Base-by-base conservation (phyloP, 2,888 invertebrate species). In the Tetrapedia diversipes region DNA sequence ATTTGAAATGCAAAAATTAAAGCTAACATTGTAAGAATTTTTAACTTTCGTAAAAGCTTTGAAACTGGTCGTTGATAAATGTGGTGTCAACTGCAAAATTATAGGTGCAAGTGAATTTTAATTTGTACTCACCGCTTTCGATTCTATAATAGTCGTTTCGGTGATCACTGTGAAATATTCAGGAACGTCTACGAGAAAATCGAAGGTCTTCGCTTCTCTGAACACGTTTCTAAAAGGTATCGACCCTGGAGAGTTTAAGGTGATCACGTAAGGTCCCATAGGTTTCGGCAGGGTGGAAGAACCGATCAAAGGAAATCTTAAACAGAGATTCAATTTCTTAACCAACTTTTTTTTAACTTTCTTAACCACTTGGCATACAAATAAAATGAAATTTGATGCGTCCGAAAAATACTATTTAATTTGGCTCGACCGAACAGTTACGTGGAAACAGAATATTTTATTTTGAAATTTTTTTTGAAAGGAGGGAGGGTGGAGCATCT, bases 161-260 rank as follows among this genome's bases (percentile, higher is more conserved):
- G 57, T 56, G n/a, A 64, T 56, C 0, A 82, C 27, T 0, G 45
- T 29, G 54, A 90, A 89, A 16, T 16, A 59, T 14, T 79, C 37
- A 1, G 88, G 59, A 29, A 67, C 49, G 11, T 89, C 86, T 4
- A 86, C 51, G 11, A 79, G 47, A n/a, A 86, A 82, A 16, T 84
- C 64, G 22, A 89, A 90, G 2, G 72, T 81, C 51, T 84, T 87
- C 1, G 37, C 43, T 43, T 82, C 79, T 27, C 69, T 56, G 34
- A 87, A 90, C 7, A 89, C 66, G 66, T 90, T 90, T 63, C 86
- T 88, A 22, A 90, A 90, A 4, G 37, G 45, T 51, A 90, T 85
- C 16, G 34, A 53, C 14, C 71, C 56, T 0, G 86, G 63, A 22
- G 57, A 32, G 4, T 77, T 57, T 7, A 16, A n/a, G 0, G 67